These are phyloP conservation scores for Hippocampus kuda DNA, from an alignment of 2,797 vertebrate genomes.

Conservation along the genomic window DNA sequence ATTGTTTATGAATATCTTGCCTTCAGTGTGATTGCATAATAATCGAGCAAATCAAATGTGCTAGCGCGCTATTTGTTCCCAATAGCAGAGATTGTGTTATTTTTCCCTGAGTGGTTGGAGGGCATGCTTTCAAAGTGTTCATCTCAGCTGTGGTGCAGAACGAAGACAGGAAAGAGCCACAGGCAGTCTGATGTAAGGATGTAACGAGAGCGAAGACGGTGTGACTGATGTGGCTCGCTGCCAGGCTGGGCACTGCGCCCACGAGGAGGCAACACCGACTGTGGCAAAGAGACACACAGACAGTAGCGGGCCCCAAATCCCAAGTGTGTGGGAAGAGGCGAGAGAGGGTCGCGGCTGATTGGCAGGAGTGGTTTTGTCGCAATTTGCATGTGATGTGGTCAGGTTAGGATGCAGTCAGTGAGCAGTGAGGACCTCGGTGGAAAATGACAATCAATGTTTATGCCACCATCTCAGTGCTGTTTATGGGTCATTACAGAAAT, in stretches of 20 bases:
- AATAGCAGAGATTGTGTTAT: slow-evolving; percentile 46
- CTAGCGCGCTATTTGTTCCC: slow-evolving; percentile 54
- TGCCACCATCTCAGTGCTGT: slow-evolving; percentile 30
- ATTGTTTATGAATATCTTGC: slow-evolving; percentile 50
- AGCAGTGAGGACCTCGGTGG: background rate
- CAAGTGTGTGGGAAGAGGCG: slow-evolving; percentile 28
- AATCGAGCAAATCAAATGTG: slow-evolving; percentile 56
- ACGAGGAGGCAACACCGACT: slow-evolving; percentile 61
- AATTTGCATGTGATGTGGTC: slow-evolving; percentile 55
- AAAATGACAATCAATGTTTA: slow-evolving; percentile 28
- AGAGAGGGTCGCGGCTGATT: slow-evolving; percentile 36
- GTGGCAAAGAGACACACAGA: slow-evolving; percentile 31
- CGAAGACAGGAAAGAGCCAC: slow-evolving; percentile 50
- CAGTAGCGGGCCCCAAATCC: slow-evolving; percentile 26
- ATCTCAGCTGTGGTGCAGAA: slow-evolving; percentile 59
- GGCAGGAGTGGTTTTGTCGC: slow-evolving; percentile 30
- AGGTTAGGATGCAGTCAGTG: slow-evolving; percentile 40
- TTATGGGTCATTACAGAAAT: background rate
- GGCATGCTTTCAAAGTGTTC: slow-evolving; percentile 61
- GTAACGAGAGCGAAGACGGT: slow-evolving; percentile 47
- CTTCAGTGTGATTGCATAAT: slow-evolving; percentile 60
- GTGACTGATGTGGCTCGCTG: slow-evolving; percentile 47
- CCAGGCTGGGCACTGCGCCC: slow-evolving; percentile 65
- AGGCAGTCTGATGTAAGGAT: slow-evolving; percentile 57
- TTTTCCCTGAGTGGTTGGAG: slow-evolving; percentile 57